Evolutionary conservation across 2,888 invertebrate species (phyloP), one percentile per base, ranked within the genome.

Genomic region (Ecliptopera silaceata): DNA sequence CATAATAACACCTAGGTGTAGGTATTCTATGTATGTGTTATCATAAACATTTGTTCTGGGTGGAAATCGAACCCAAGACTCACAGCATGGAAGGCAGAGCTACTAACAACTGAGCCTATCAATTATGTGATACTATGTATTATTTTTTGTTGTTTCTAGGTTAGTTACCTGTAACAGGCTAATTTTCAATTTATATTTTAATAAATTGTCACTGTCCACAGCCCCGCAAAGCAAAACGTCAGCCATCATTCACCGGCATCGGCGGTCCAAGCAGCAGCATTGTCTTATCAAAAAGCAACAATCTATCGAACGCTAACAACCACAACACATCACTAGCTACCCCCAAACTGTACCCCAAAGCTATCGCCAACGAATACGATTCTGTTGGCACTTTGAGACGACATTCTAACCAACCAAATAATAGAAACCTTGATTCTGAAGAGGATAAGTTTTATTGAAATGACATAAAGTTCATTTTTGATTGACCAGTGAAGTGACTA

Each of bases 361-460:
- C 92, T 59, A 93, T 93, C 71, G 93, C 92, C 43, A 95, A 95
- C 60, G 96, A 97, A 65, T 96, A 95, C 74, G 96, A 96, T 74
- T 82, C 90, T 0, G 94, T 95, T 48, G 95, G 95, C 12, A 96
- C 96, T 0, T 81, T 96, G 34, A 93, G 95, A 68, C 88, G 96
- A 45, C 96, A 96, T 79, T 95, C 96, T 92, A 96, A 84, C 92
- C 94, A 95, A 39, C 88, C 91, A 20, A 95, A 95, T 74, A 94
- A 93, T 29, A 93, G 92, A 45, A 93, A 88, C 60, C 84, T 93
- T 15, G 94, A 94, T 66, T 76, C 92, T 5, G 94, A 94, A 70
- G 94, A 94, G 56, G 94, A 94, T 63, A 94, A 94, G 71, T 94
- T 94, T 72, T 94, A 94, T 73, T 94, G 84, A 92, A 46, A 15